A percentile compares a stretch with the other conserved stretches of the same genome.
These are phyloP conservation scores for Sebastiscus tertius DNA, from an alignment of 2,797 vertebrate genomes.

Conservation along the genomic window DNA sequence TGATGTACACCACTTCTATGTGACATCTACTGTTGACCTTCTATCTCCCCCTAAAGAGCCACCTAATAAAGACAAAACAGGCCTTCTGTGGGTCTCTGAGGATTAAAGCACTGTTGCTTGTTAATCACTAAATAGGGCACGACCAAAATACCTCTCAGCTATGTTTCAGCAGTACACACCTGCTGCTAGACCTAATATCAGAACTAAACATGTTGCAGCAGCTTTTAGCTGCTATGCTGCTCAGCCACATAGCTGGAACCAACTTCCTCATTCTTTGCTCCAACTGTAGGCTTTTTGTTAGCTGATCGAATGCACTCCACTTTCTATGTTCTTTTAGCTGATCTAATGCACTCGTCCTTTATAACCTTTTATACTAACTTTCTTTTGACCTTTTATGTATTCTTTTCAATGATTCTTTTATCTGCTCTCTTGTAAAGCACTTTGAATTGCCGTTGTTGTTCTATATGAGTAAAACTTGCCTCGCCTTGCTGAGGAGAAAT, in stretches of 20 bases:
- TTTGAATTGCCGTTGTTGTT: not conserved
- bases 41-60: too few species aligned
- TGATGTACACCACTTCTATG: too few species aligned
- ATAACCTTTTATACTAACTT: not conserved
- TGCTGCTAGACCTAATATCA: not conserved
- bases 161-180: not conserved
- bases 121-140: not conserved
- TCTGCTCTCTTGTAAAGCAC: not conserved
- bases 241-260: not conserved
- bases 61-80: too few species aligned
- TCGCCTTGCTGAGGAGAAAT: not conserved
- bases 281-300: not conserved
- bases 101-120: too few species aligned
- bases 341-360: not conserved
- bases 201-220: not conserved
- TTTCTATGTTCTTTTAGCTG: not conserved
- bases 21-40: too few species aligned
- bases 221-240: not conserved
- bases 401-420: not conserved
- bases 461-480: not conserved
- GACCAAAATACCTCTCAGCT: not conserved
- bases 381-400: not conserved
- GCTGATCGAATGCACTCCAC: not conserved
- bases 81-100: too few species aligned
- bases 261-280: not conserved